Conservation (phyloP, 30 jellyfish, hydroid and myxozoan genomes). For the Calvadosia cruxmelitensis region DNA sequence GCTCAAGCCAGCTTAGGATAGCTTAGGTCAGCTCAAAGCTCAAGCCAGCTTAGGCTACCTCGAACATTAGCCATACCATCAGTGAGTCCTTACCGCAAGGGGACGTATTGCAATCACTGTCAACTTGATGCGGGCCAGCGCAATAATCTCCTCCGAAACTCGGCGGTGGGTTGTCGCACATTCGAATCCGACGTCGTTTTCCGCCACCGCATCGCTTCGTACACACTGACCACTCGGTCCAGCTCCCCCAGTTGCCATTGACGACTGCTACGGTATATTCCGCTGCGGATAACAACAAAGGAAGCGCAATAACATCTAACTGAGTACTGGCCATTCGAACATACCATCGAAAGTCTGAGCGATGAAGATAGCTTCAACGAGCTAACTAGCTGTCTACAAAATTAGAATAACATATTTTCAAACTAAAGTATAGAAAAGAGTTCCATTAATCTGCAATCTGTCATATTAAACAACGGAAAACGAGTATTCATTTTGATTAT, state of each 20-base stretch:
- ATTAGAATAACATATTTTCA: no score
- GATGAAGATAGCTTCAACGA: not conserved
- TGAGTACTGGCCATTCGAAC: not conserved
- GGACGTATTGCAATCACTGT: constrained; percentile 44
- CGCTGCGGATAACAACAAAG: not conserved
- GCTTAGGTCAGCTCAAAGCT: no score
- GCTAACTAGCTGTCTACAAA: not conserved
- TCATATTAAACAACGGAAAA: no score
- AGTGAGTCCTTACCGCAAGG: constrained; percentile 70
- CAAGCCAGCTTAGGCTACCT: no score
- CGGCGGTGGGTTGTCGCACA: constrained; percentile 88
- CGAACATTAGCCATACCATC: no score
- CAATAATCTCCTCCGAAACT: constrained; percentile 63
- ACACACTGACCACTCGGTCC: constrained; percentile 82
- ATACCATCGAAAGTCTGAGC: not conserved
- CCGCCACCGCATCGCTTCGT: constrained; percentile 90
- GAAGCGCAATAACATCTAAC: not conserved
- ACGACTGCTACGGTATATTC: constrained; percentile 8
- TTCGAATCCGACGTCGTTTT: constrained; percentile 48
- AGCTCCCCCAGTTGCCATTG: constrained; percentile 74
- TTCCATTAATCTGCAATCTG: no score
- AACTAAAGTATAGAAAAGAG: no score
- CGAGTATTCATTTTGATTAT: no score
- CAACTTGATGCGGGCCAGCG: constrained; percentile 40
- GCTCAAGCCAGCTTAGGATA: no score